These are phyloP conservation scores for Brachionus koreanus DNA, from an alignment of 1,140 invertebrate species.

Conservation along the genomic window DNA sequence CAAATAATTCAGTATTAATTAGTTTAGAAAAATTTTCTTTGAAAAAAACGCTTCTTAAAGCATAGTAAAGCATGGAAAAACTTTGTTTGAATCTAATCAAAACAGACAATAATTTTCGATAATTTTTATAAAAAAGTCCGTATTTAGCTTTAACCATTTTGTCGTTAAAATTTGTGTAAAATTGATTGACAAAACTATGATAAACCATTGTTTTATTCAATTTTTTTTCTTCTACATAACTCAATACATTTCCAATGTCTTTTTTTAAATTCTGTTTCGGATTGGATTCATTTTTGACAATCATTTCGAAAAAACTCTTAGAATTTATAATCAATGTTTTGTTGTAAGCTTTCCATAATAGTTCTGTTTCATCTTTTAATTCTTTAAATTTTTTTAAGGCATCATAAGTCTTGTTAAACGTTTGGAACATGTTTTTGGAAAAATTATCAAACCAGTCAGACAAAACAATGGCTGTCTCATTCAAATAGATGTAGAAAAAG, in stretches of 20 bases:
- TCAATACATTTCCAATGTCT: not conserved
- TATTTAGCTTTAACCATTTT: conserved; percentile 14
- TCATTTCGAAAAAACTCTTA: conserved; percentile 33
- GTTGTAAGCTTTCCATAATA: conserved; percentile 20
- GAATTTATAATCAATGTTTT: conserved; percentile 24
- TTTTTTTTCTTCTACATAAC: not conserved
- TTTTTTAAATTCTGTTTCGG: not conserved
- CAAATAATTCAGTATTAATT: conserved; percentile 5
- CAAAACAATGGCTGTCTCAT: conserved; percentile 5
- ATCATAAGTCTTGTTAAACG: not conserved
- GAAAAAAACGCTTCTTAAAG: conserved; percentile 26
- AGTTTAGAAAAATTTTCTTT: conserved; percentile 24
- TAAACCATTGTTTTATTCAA: not conserved
- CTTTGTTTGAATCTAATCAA: conserved; percentile 20
- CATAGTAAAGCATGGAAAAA: conserved; percentile 32
- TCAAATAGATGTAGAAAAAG: conserved; percentile 34
- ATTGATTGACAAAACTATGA: not conserved
- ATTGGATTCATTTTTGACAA: not conserved
- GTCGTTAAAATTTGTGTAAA: conserved; percentile 11
- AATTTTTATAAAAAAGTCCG: not conserved
- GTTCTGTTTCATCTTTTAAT: not conserved
- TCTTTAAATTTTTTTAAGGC: not conserved
- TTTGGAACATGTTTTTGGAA: conserved; percentile 13
- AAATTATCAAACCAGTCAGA: conserved; percentile 35
- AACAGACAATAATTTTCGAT: not conserved